phyloP scores from a whole-genome alignment of 2,797 vertebrate species.

The Phrynocephalus forsythii region DNA sequence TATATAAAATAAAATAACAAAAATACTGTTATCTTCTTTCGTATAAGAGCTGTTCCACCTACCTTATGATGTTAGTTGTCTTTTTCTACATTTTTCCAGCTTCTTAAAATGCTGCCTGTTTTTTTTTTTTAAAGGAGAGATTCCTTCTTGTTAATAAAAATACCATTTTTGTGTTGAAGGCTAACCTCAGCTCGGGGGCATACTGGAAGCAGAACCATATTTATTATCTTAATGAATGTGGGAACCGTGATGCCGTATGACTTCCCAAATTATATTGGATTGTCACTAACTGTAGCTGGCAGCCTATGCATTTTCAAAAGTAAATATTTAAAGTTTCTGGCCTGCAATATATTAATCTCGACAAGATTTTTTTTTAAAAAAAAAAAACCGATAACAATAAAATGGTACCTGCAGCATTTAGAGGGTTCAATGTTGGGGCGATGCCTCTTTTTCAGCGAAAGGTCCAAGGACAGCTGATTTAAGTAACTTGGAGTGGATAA shows the following conservation, averaged over 20 bases:
- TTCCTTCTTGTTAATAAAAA: not conserved
- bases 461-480: no score
- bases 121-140: not conserved
- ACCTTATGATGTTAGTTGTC: no score
- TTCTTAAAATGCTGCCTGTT: not conserved
- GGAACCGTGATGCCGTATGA: slow-evolving; percentile 50
- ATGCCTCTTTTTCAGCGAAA: no score
- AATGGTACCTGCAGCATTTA: slow-evolving; percentile 37
- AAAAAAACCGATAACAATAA: slow-evolving; percentile 61
- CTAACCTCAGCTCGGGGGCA: not conserved
- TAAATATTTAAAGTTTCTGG: slow-evolving; percentile 71
- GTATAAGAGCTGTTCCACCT: not conserved
- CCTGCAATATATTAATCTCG: slow-evolving; percentile 46
- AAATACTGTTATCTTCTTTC: not conserved
- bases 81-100: not conserved
- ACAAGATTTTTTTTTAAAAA: slow-evolving; percentile 35
- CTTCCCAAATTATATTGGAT: slow-evolving; percentile 67
- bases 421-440: no score
- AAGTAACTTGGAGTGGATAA: not conserved
- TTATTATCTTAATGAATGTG: slow-evolving; percentile 54
- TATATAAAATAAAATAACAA: no score
- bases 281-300: slow-evolving; percentile 69
- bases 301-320: slow-evolving; percentile 71
- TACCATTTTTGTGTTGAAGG: slow-evolving; percentile 20
- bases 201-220: slow-evolving; percentile 62